A percentile compares a stretch with the other conserved stretches of the same genome.
Evolutionary conservation across 2,888 invertebrate species (phyloP).

Genomic region (Axea sp.): DNA sequence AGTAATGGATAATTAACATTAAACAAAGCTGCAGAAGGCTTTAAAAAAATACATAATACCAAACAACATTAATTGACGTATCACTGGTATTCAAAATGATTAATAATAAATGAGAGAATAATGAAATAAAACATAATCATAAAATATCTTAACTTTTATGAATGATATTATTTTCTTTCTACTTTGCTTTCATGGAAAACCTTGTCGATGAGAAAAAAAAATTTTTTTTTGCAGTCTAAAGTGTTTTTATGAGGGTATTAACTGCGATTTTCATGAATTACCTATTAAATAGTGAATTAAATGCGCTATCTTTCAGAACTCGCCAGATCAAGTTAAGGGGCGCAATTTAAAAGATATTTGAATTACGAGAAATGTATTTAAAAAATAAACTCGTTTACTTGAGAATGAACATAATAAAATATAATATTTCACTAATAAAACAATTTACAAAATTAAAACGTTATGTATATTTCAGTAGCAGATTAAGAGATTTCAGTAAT

Average conservation of each 20-base stretch:
- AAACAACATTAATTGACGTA: no score
- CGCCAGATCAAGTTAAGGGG: constrained; percentile 6
- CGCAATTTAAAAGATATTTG: constrained; percentile 7
- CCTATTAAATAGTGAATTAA: constrained; percentile 26
- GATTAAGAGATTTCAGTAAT: no score
- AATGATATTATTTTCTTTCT: constrained; percentile 19
- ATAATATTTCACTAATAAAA: no score
- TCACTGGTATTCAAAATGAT: no score
- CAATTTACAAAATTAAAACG: no score
- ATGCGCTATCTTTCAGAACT: constrained; percentile 6
- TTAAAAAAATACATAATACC: no score
- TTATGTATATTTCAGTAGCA: no score
- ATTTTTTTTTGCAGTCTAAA: constrained; percentile 25
- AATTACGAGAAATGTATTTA: neutral
- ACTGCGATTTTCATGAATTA: constrained; percentile 35
- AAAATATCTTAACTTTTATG: constrained; percentile 24
- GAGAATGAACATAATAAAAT: no score
- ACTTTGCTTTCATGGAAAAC: constrained; percentile 11
- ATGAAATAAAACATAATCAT: constrained; percentile 3
- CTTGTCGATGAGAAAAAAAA: constrained; percentile 28
- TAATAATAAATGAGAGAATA: no score
- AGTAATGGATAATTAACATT: no score
- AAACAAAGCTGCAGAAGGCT: no score
- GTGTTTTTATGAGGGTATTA: constrained; percentile 32
- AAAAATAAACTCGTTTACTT: no score